These are phyloP conservation scores for Oryzias dopingdopingensis DNA, from an alignment of 2,797 vertebrate genomes.

Conservation along the genomic window DNA sequence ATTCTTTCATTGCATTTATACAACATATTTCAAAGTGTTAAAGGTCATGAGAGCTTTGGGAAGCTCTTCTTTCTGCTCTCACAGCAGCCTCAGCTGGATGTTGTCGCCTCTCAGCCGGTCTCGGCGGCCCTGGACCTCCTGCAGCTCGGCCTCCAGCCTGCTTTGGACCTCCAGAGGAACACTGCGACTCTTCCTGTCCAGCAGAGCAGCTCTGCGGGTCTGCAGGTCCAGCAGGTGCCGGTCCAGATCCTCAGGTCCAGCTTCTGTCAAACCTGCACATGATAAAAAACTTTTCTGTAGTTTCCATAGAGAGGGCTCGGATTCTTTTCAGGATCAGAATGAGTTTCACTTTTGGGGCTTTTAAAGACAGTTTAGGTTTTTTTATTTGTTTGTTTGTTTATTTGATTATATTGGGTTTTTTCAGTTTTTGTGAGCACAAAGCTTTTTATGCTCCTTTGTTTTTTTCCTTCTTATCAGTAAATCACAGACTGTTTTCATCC, in stretches of 20 bases:
- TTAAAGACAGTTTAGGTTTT: too few relatives aligned
- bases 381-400: too few relatives aligned
- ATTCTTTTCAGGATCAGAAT: too few relatives aligned
- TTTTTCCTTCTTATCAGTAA: too few relatives aligned
- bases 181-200: constrained; percentile 57
- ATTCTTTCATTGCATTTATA: too few relatives aligned
- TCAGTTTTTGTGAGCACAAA: too few relatives aligned
- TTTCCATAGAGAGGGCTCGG: too few relatives aligned
- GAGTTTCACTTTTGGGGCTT: too few relatives aligned
- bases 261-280: constrained; percentile 70
- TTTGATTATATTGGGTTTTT: too few relatives aligned
- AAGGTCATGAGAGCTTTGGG: background rate
- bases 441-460: too few relatives aligned
- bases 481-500: too few relatives aligned
- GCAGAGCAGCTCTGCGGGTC: constrained; percentile 52
- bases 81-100: constrained; percentile 68
- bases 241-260: constrained; percentile 69
- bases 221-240: constrained; percentile 62
- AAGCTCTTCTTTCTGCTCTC: constrained; percentile 18
- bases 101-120: constrained; percentile 66
- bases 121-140: constrained; percentile 42
- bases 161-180: constrained; percentile 65
- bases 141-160: constrained; percentile 68
- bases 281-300: background rate
- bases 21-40: too few relatives aligned